Conservation (phyloP, 2,888 invertebrate species). For the Agrotis exclamationis region DNA sequence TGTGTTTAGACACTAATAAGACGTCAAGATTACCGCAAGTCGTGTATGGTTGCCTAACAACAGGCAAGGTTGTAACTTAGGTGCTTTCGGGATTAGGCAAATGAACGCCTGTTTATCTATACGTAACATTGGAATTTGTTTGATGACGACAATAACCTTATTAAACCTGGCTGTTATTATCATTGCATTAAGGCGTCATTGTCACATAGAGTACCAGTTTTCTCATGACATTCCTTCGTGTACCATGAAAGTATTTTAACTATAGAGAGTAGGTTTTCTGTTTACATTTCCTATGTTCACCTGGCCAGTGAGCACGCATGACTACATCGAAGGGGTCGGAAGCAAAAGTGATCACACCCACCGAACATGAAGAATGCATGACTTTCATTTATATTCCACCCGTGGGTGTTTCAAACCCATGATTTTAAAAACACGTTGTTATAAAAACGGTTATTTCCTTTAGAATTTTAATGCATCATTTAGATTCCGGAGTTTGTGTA, state of each 20-base stretch:
- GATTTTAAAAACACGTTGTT: slow-evolving; percentile 44
- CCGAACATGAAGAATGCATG: slow-evolving; percentile 34
- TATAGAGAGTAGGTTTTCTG: slow-evolving; percentile 3
- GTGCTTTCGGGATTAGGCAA: no score
- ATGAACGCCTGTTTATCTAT: no score
- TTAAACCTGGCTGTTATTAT: no score
- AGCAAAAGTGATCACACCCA: slow-evolving; percentile 42
- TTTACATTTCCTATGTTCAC: not conserved
- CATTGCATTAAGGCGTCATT: not conserved
- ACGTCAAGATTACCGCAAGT: no score
- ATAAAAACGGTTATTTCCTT: slow-evolving; percentile 11
- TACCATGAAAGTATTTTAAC: not conserved
- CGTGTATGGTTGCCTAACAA: no score
- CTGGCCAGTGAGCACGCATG: slow-evolving; percentile 15
- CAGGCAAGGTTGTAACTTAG: no score
- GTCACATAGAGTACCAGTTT: not conserved
- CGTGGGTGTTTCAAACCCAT: slow-evolving; percentile 10
- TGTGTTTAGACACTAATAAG: not conserved
- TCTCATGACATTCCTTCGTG: not conserved
- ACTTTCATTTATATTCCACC: slow-evolving; percentile 45
- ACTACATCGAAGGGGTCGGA: slow-evolving; percentile 17
- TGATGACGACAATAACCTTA: no score
- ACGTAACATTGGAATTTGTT: no score
- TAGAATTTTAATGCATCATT: slow-evolving; percentile 23
- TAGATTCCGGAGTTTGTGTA: not conserved